Conservation (phyloP, 2,113 vertebrate species). For the Procavia capensis region DNA sequence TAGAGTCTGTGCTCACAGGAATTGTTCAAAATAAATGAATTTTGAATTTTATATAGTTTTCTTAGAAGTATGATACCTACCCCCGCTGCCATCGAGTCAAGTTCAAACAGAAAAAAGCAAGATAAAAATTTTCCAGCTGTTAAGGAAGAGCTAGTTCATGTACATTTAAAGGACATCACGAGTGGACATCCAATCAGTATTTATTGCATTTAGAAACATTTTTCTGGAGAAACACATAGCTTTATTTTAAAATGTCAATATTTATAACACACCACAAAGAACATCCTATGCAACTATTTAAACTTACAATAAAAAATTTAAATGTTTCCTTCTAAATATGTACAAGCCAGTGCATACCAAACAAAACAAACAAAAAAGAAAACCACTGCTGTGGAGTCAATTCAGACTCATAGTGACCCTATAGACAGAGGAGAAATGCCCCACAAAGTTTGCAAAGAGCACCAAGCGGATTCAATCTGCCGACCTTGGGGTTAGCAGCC, state of each 20-base stretch:
- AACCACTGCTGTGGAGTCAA: too few species aligned
- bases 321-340: conserved; percentile 61
- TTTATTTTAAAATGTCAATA: conserved; percentile 73
- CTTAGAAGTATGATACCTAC: not conserved
- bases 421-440: too few species aligned
- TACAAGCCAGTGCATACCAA: too few species aligned
- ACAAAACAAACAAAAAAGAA: too few species aligned
- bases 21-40: conserved; percentile 12
- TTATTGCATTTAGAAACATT: conserved; percentile 64
- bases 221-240: conserved; percentile 60
- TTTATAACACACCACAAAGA: conserved; percentile 66
- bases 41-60: conserved; percentile 34
- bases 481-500: too few species aligned
- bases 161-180: conserved; percentile 50
- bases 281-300: conserved; percentile 32
- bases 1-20: conserved; percentile 19
- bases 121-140: conserved; percentile 7
- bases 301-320: conserved; percentile 16
- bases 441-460: too few species aligned
- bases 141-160: not conserved
- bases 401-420: too few species aligned
- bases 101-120: conserved; percentile 1
- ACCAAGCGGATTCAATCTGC: too few species aligned
- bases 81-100: too few species aligned
- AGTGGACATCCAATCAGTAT: conserved; percentile 34